phyloP scores from a whole-genome alignment of 2,797 vertebrate genomes.

The Cottoperca gobio region DNA sequence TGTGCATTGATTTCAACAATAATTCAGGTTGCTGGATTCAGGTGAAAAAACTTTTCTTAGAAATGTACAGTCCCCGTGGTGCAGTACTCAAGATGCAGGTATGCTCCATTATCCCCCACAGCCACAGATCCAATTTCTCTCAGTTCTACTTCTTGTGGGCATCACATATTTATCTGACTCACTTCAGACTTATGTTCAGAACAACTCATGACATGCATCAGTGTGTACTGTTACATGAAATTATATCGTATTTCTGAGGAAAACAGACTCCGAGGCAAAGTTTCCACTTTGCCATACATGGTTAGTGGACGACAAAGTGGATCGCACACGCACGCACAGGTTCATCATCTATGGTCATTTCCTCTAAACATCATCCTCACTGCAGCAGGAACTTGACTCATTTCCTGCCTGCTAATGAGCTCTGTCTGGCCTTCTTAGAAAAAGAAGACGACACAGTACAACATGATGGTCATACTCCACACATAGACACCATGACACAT shows the following conservation, averaged over 20 bases:
- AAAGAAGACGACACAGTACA: constrained; percentile 43
- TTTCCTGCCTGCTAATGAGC: constrained; percentile 75
- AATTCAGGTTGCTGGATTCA: background rate
- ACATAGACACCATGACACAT: constrained; percentile 4
- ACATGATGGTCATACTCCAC: constrained; percentile 14
- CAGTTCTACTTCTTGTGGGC: constrained; percentile 20
- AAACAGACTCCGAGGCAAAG: background rate
- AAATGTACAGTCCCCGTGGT: constrained; percentile 17
- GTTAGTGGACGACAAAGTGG: constrained; percentile 1
- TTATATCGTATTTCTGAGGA: background rate
- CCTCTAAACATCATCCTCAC: constrained; percentile 68
- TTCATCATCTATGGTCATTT: constrained; percentile 71
- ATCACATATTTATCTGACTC: constrained; percentile 40
- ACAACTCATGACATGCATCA: constrained; percentile 24
- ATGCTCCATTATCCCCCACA: constrained; percentile 17
- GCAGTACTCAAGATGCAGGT: constrained; percentile 24
- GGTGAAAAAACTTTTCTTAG: background rate
- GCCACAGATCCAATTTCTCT: constrained; percentile 16
- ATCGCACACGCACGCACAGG: constrained; percentile 26
- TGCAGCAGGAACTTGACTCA: constrained; percentile 63
- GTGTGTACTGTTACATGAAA: constrained; percentile 10
- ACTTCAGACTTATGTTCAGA: constrained; percentile 15
- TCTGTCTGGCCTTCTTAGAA: constrained; percentile 47
- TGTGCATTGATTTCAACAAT: constrained; percentile 6
- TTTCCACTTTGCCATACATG: constrained; percentile 30